Evolutionary conservation across 2,888 invertebrate genomes (phyloP), one percentile per base, ranked within the genome.

Genomic region (Hypolimnas misippus): DNA sequence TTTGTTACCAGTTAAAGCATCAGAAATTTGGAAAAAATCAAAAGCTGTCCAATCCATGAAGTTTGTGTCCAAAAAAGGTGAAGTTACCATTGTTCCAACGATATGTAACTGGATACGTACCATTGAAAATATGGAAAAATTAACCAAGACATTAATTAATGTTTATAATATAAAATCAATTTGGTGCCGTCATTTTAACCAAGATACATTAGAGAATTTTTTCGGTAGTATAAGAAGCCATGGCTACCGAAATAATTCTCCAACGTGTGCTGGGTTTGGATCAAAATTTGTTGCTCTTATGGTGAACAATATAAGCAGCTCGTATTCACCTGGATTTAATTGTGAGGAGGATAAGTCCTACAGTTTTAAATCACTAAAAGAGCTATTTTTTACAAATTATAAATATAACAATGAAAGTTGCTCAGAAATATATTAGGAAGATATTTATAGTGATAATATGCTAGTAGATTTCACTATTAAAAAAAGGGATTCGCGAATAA

Each of bases 241-340:
- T 52, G 65, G 65, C 3, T 33, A 5, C n/a, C 16, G 68, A 65
- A 62, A 62, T 50, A 56, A 50, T 51, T 56, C 51, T 35, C 62
- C 62, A 12, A 52, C 56, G 10, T 56, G 56, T 51, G 56, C 55
- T 12, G 50, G 42, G 10, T 62, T 62, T 44, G 62, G 56, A n/a
- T 29, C 57, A 7, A 56, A 56, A n/a, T 62, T 62, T 57, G 50
- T 42, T 21, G 21, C 60, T 35, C 31, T 60, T 10, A 29, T 60
- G 17, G 25, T 60, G n/a, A 60, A 52, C 19, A 54, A 60, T 50
- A 38, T 57, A 46, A 60, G 53, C 25, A 52, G 42, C 8, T 14
- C 10, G 31, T 38, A 57, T 40, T 57, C 57, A n/a, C 38, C 38
- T 12, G 57, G 50, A 29, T 57, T 50, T 19, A 57, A 50, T 38